Evolutionary conservation across 2,888 invertebrate genomes (phyloP), one percentile per base, ranked within the genome.

Genomic region (Thymelicus sylvestris): DNA sequence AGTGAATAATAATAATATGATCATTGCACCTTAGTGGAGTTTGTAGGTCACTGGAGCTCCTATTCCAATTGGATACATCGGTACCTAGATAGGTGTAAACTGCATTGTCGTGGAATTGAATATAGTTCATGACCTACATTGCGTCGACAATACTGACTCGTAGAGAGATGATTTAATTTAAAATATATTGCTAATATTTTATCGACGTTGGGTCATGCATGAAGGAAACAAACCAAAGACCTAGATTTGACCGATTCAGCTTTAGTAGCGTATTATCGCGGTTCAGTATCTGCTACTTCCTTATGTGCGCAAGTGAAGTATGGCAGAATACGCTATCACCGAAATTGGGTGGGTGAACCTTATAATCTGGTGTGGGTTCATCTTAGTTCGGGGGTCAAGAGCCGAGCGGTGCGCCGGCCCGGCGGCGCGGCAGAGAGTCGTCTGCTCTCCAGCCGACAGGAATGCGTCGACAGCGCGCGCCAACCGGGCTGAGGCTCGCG

Each of bases 331-430:
- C 77, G 83, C 84, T 91, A 92, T 92, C 92, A 77, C 84, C 82
- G 80, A 91, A 93, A 91, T 90, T 92, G 85, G 92, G 92, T 91
- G 90, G 89, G 85, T 90, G 91, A 91, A 90, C 91, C 88, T 75
- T 86, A 88, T 92, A 92, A 55, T 93, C 90, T 89, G 78, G 79
- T 75, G 80, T 79, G 88, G 80, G 89, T 90, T 90, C 88, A 90
- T 87, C 86, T 84, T 80, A 86, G 89, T 88, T 86, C 80, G 80
- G 79, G 89, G 92, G 92, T 91, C 92, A 91, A 82, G 80, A 83
- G 85, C 83, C 88, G 86, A 83, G 73, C 86, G 83, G 84, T 85
- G 86, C 83, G 87, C 83, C 79, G 72, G 75, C 77, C 67, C 77
- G 75, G 75, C 80, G 76, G 76, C 80, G 76, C 82, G 83, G 79